Conservation (phyloP, 2,888 invertebrate species). For the Agrochola lychnidis region DNA sequence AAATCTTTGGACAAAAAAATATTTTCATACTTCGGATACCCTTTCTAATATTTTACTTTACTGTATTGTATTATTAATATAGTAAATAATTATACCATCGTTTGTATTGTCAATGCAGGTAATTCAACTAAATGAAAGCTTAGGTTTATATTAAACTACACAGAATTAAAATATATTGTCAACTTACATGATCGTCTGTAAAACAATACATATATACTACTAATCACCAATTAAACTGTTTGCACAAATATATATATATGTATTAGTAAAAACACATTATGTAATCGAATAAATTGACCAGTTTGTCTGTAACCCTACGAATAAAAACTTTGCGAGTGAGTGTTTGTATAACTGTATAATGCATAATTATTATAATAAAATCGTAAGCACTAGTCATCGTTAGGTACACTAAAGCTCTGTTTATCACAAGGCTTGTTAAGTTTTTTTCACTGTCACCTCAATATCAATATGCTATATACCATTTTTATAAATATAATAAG, state of each 20-base stretch:
- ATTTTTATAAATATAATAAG: constrained; percentile 35
- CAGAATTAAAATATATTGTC: neutral
- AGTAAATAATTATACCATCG: constrained; percentile 13
- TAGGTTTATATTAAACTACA: constrained; percentile 3
- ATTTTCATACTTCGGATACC: constrained; percentile 57
- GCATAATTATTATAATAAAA: constrained; percentile 43
- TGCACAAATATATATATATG: constrained; percentile 50
- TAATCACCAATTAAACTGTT: constrained; percentile 35
- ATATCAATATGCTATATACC: constrained; percentile 37
- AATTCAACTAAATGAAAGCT: constrained; percentile 18
- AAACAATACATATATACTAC: constrained; percentile 21
- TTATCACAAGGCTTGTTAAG: constrained; percentile 41
- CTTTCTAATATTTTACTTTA: constrained; percentile 43
- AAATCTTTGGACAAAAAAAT: constrained; percentile 56
- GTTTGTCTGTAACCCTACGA: constrained; percentile 36
- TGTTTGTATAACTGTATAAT: constrained; percentile 36
- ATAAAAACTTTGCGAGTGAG: constrained; percentile 19
- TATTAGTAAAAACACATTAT: neutral
- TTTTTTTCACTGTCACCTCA: constrained; percentile 42
- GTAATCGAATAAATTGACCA: neutral
- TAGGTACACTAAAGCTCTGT: constrained; percentile 56
- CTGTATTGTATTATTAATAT: constrained; percentile 22
- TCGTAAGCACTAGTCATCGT: constrained; percentile 67
- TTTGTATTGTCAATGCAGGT: constrained; percentile 22
- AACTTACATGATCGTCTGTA: constrained; percentile 19